Percentiles rank a stretch among this genome's conserved stretches.
These are phyloP conservation scores for Athripsodes cinereus DNA, from an alignment of 2,888 invertebrate species.

Conservation along the genomic window DNA sequence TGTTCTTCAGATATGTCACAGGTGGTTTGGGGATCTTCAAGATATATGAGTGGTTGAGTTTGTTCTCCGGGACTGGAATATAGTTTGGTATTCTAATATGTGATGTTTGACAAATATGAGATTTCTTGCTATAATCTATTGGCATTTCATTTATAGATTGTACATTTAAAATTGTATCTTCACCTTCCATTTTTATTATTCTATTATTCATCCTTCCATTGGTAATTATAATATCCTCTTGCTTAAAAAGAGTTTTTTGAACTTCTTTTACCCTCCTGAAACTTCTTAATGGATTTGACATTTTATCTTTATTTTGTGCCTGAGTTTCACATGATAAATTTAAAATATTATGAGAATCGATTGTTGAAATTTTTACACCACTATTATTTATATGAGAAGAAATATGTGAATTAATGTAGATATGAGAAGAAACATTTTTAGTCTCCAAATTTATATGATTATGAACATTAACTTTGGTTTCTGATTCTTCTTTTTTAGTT, in stretches of 20 bases:
- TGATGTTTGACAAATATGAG: neutral
- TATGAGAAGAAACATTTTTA: slow-evolving; percentile 6
- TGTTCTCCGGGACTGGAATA: slow-evolving; percentile 6
- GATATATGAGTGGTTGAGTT: slow-evolving; percentile 12
- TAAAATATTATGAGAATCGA: slow-evolving; percentile 10
- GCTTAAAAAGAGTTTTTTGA: slow-evolving; percentile 9
- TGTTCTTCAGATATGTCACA: neutral
- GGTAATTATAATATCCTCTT: neutral
- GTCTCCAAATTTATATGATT: slow-evolving; percentile 5
- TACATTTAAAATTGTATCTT: neutral
- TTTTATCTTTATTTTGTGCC: slow-evolving; percentile 3
- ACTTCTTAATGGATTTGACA: slow-evolving; percentile 17
- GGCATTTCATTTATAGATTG: slow-evolving; percentile 9
- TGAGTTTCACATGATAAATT: slow-evolving; percentile 5
- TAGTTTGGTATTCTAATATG: slow-evolving; percentile 8
- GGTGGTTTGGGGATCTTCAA: slow-evolving; percentile 21
- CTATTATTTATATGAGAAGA: slow-evolving; percentile 2
- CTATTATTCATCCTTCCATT: slow-evolving; percentile 3
- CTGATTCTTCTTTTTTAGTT: slow-evolving; percentile 5
- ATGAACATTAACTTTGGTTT: slow-evolving; percentile 7
- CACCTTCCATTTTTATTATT: neutral
- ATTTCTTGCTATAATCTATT: slow-evolving; percentile 22
- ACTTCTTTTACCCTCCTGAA: slow-evolving; percentile 21
- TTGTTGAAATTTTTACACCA: slow-evolving; percentile 4
- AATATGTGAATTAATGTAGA: slow-evolving; percentile 8